A percentile compares a stretch with the other conserved stretches of the same genome.
phyloP scores from a whole-genome alignment of 2,113 vertebrate genomes.

The Cichladusa arquata region DNA sequence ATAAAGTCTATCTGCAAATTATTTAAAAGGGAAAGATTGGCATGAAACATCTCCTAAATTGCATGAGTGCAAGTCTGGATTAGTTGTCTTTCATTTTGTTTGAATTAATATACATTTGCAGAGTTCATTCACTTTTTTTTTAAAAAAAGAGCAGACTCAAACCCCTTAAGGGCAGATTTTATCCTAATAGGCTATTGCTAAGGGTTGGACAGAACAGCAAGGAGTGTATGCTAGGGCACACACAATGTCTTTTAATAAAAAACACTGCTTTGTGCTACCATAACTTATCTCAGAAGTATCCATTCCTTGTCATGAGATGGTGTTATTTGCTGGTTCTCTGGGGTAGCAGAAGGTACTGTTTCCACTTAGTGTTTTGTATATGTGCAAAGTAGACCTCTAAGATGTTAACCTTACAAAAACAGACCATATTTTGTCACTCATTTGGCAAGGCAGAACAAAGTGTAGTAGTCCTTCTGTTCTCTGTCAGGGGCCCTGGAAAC shows the following conservation, averaged over 20 bases:
- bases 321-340: neutral
- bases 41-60: conserved; percentile 2
- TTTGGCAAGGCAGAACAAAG: neutral
- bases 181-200: neutral
- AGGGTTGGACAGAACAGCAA: neutral
- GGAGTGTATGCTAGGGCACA: neutral
- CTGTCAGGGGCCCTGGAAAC: neutral
- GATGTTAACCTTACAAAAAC: neutral
- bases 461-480: neutral
- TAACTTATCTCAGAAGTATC: neutral
- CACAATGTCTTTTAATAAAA: neutral
- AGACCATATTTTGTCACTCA: neutral
- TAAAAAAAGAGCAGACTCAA: neutral
- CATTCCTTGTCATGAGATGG: neutral
- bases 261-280: neutral
- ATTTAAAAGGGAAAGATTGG: conserved; percentile 25
- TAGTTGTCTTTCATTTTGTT: conserved; percentile 22
- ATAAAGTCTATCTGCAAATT: conserved; percentile 7
- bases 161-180: conserved; percentile 44
- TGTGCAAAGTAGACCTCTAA: neutral
- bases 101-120: conserved; percentile 13
- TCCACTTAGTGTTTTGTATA: neutral
- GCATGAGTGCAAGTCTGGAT: conserved; percentile 34
- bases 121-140: conserved; percentile 1
- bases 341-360: neutral